Evolutionary conservation across 2,797 vertebrate species (phyloP), one percentile per base, ranked within the genome.

Genomic region (Bufotes viridis): DNA sequence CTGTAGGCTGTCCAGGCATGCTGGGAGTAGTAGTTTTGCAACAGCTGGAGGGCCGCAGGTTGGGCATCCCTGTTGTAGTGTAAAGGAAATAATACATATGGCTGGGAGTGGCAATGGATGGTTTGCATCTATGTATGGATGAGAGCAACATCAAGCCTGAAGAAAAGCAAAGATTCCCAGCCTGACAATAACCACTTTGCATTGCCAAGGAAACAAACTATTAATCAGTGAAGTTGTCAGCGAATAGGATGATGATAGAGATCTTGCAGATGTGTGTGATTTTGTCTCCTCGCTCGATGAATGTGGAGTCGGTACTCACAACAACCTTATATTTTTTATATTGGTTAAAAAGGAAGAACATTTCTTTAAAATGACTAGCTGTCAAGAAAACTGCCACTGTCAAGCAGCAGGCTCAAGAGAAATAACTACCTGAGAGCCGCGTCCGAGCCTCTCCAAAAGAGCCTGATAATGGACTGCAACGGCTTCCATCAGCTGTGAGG

Each of bases 301-400:
- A 13, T 60, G 6, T 22, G 29, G 55, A 22, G 58, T 58, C 17
- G 6, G n/a, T 58, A 9, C 0, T 15, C 57, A 42, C 69, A 84
- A 60, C 34, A 61, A 42, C 69, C 82, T 3, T 53, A 11, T 85
- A 76, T 84, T 84, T 58, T 42, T 75, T 61, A 85, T 26, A 85
- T 76, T 78, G 84, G 74, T 24, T 49, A 61, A 51, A 76, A 51
- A 51, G 26, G 24, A 67, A 67, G 58, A 85, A 24, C 72, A 63
- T 85, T 85, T 85, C 60, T 65, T 26, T 42, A 58, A 84, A 84
- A 85, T 65, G 29, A 75, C 42, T 75, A 76, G 55, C 82, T 85
- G 72, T 65, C 72, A 26, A 85, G 83, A 61, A 76, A 85, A 60
- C 29, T 26, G 57, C 20, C 22, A 26, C 57, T 63, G 57, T 76